Percentiles rank a stretch among this genome's conserved stretches.
These are phyloP conservation scores for Rhinoderma darwinii DNA, from an alignment of 2,113 vertebrate species.

Conservation along the genomic window DNA sequence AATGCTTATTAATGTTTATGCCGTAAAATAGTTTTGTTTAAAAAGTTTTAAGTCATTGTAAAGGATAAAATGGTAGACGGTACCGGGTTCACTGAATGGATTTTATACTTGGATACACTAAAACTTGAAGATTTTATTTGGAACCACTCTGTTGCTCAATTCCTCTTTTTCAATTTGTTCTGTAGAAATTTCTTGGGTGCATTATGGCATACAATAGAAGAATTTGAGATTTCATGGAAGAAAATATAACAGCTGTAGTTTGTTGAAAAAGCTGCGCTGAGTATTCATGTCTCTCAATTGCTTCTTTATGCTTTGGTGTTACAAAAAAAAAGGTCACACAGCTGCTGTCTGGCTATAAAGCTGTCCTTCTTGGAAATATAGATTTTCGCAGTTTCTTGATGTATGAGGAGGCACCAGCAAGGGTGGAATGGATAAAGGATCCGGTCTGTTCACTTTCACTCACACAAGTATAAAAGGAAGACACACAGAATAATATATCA, in stretches of 20 bases:
- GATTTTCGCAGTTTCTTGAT: conserved; percentile 41
- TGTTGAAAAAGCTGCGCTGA: neutral
- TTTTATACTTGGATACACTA: too few relatives aligned
- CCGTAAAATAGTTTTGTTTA: too few relatives aligned
- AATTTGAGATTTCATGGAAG: conserved; percentile 37
- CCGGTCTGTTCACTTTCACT: neutral
- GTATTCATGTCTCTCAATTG: conserved; percentile 36
- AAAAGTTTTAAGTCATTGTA: neutral
- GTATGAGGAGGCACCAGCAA: conserved; percentile 36
- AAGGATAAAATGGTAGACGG: conserved; percentile 12
- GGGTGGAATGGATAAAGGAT: conserved; percentile 28
- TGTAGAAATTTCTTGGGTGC: neutral
- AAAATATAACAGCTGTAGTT: conserved; percentile 37
- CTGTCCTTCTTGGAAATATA: conserved; percentile 41
- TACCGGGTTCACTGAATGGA: too few relatives aligned
- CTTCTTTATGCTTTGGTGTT: conserved; percentile 38
- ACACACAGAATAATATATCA: neutral
- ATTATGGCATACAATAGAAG: neutral
- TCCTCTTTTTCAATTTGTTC: too few relatives aligned
- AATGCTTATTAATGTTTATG: too few relatives aligned
- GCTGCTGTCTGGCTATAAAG: conserved; percentile 44
- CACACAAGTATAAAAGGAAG: neutral
- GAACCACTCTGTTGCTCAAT: too few relatives aligned
- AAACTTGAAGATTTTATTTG: too few relatives aligned
- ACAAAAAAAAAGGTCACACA: conserved; percentile 23